A percentile compares a stretch with the other conserved stretches of the same genome.
Conservation (phyloP, 2,113 vertebrate genomes). For the Zootoca vivipara region DNA sequence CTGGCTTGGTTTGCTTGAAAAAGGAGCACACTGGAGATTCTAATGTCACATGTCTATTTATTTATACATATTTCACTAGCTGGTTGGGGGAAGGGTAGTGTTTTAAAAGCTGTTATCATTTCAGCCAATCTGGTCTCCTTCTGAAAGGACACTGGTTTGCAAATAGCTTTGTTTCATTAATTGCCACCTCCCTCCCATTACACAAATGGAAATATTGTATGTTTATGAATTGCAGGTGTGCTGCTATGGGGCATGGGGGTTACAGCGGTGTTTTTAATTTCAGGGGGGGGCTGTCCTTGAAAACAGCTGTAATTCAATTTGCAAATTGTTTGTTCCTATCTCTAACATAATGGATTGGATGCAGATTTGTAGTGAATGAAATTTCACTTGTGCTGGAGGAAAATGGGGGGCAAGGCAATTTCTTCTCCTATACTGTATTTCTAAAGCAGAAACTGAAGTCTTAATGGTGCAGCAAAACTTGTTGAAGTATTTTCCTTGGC, state of each 20-base stretch:
- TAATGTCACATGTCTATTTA: neutral
- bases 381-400: neutral
- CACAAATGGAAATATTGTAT: neutral
- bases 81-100: neutral
- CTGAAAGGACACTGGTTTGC: neutral
- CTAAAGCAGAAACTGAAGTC: neutral
- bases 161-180: neutral
- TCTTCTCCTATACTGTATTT: too few relatives aligned
- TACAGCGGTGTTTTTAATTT: neutral
- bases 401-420: too few relatives aligned
- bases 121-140: neutral
- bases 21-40: neutral
- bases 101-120: neutral
- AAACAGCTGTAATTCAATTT: neutral
- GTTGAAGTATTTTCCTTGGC: neutral
- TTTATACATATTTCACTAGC: neutral
- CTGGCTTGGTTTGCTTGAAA: neutral
- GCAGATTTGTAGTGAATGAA: neutral
- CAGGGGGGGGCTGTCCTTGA: neutral
- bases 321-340: neutral
- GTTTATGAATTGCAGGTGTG: neutral
- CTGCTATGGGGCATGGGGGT: neutral
- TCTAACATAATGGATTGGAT: neutral
- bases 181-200: too few relatives aligned
- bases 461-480: neutral